Evolutionary conservation across 2,888 invertebrate genomes (phyloP).

Genomic region (Trimorus sp.): DNA sequence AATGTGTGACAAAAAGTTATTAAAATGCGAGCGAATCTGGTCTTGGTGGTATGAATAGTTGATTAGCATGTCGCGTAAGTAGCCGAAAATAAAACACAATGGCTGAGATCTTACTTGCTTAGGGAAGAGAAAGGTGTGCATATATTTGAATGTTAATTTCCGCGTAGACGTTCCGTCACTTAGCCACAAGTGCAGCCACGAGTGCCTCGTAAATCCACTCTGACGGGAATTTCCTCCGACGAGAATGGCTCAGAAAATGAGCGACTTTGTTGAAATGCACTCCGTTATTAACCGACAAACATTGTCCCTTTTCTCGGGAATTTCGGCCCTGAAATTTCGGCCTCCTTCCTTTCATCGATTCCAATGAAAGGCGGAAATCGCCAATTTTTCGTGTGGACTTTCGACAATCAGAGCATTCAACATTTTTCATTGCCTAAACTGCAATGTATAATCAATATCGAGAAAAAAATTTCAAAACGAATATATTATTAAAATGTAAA

Average conservation of each 20-base stretch:
- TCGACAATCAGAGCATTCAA: too few species aligned
- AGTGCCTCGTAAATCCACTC: constrained; percentile 60
- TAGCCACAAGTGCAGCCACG: constrained; percentile 63
- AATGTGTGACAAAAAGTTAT: too few species aligned
- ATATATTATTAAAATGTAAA: too few species aligned
- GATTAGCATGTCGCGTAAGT: constrained; percentile 47
- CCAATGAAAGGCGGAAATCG: too few species aligned
- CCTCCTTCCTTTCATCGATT: too few species aligned
- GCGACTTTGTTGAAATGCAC: constrained; percentile 48
- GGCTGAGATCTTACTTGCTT: constrained; percentile 55
- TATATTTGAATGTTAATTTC: constrained; percentile 65
- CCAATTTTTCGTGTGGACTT: too few species aligned
- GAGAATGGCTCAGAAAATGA: constrained; percentile 54
- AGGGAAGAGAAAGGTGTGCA: constrained; percentile 60
- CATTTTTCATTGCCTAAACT: too few species aligned
- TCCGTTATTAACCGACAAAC: constrained; percentile 33
- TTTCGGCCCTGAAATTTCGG: too few species aligned
- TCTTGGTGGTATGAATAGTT: constrained; percentile 44
- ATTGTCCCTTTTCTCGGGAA: not conserved
- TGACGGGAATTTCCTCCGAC: constrained; percentile 54
- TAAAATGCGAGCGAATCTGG: constrained; percentile 18
- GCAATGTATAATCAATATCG: too few species aligned
- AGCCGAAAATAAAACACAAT: constrained; percentile 53
- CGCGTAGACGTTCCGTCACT: constrained; percentile 62
- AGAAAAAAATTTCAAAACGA: too few species aligned